Evolutionary conservation across 1,140 invertebrate genomes (phyloP), one percentile per base, ranked within the genome.

Genomic region (Drosophila persimilis): DNA sequence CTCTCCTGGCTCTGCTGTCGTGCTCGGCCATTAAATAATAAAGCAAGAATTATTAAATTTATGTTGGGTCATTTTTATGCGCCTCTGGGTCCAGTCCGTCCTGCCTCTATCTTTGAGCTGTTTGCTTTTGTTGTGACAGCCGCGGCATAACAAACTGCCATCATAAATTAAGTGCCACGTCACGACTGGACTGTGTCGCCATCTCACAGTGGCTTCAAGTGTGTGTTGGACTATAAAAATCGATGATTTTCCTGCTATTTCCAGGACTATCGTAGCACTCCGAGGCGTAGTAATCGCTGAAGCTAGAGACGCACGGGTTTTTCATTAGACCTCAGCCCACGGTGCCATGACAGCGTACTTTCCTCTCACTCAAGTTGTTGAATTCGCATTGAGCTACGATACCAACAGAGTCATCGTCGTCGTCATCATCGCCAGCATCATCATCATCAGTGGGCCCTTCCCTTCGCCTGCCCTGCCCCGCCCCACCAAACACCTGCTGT

Each of bases 1-100:
- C 24, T 26, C 0, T 26, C 4, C 4, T 5, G 24, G 24, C 4
- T 26, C 24, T 17, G 15, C 29, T 46, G 17, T 59, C 48, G 17
- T 43, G 44, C 54, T 60, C 46, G 63, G 64, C 73, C 70, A 90
- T 90, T 90, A 84, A 90, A 90, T 90, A 90, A 90, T 90, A 88
- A 90, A 90, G 76, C 86, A 77, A 77, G 73, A 79, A 90, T 77
- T 90, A 90, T 90, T 90, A 88, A 90, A 90, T 90, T 90, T 90
- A 90, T 90, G 86, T 80, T 80, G 66, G 86, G 88, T 88, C 83
- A 90, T 90, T 90, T 89, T 90, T 90, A 83, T 90, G 57, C 65
- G 43, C 46, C 41, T 11, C 70, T 53, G 50, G 35, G 58, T 53
- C n/a, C 63, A 52, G 58, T 52, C 39, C 53, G 17, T 31, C 76